These are phyloP conservation scores for Noctua fimbriata DNA, from an alignment of 2,888 invertebrate genomes.

Conservation along the genomic window DNA sequence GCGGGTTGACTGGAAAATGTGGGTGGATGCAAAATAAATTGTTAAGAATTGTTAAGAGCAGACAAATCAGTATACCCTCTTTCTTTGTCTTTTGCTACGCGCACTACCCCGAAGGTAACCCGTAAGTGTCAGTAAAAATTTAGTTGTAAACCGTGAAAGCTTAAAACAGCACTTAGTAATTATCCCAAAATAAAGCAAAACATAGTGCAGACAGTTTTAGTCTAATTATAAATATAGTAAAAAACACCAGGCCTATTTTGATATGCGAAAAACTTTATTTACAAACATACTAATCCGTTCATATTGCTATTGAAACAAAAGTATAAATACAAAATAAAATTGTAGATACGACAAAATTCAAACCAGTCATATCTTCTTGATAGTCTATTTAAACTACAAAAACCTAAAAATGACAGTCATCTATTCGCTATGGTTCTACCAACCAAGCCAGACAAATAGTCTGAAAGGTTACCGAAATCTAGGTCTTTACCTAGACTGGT, in stretches of 20 bases:
- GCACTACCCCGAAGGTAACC: too few relatives aligned
- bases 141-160: too few relatives aligned
- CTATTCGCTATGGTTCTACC: background rate
- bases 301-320: background rate
- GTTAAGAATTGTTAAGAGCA: too few relatives aligned
- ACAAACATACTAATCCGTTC: background rate
- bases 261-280: background rate
- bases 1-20: too few relatives aligned
- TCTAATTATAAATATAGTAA: background rate
- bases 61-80: too few relatives aligned
- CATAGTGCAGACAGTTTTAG: background rate
- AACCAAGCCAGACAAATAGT: background rate
- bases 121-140: too few relatives aligned
- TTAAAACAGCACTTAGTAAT: too few relatives aligned
- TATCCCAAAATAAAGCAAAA: background rate
- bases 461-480: slow-evolving; percentile 49
- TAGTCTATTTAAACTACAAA: background rate
- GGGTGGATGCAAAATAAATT: too few relatives aligned
- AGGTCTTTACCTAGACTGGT: slow-evolving; percentile 41
- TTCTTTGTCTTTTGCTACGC: too few relatives aligned
- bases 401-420: background rate
- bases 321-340: background rate
- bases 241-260: background rate
- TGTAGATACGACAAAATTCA: background rate
- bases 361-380: background rate